These are phyloP conservation scores for Progne subis DNA, from an alignment of 2,113 vertebrate genomes.

Conservation along the genomic window DNA sequence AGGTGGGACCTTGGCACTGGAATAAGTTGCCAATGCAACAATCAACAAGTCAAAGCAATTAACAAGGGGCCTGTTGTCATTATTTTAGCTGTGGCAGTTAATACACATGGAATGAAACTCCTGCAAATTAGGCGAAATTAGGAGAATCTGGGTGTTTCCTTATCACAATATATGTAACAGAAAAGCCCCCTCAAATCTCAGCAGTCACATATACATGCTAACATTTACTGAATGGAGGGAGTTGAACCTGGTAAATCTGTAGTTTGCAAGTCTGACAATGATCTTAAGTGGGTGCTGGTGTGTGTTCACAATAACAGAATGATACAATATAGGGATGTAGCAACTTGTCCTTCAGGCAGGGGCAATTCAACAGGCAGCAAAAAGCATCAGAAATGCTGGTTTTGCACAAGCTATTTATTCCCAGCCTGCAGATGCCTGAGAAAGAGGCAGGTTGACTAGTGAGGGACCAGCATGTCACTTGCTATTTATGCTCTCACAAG, in stretches of 20 bases:
- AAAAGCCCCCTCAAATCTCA: conserved; percentile 3
- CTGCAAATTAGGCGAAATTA: not conserved
- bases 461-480: not conserved
- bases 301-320: not conserved
- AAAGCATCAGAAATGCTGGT: not conserved
- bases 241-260: conserved; percentile 59
- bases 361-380: not conserved
- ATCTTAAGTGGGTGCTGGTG: not conserved
- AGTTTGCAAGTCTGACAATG: not conserved
- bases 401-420: conserved; percentile 32
- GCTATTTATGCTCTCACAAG: conserved; percentile 36
- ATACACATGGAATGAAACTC: not conserved
- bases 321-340: not conserved
- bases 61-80: not conserved
- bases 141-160: not conserved
- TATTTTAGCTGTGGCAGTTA: not conserved
- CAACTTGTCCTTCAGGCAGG: not conserved
- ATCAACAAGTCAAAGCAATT: not conserved
- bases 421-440: not conserved
- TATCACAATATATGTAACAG: not conserved
- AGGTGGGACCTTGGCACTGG: not conserved
- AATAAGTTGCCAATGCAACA: not conserved
- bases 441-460: not conserved
- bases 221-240: not conserved
- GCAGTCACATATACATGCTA: not conserved